phyloP scores from a whole-genome alignment of 2,888 invertebrate genomes.

The Tanytarsus gracilentus region DNA sequence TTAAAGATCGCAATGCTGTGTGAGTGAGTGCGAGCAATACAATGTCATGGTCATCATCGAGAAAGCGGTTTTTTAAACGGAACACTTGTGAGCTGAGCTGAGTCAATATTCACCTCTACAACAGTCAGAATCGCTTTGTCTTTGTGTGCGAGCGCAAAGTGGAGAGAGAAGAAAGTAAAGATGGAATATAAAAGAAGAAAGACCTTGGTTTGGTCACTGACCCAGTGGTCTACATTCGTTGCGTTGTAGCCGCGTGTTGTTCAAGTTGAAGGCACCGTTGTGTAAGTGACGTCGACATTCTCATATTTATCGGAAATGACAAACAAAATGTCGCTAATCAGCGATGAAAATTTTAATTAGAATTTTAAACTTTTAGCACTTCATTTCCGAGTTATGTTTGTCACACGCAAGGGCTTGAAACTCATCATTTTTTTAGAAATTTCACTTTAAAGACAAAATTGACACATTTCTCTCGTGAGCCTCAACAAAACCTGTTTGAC shows the following conservation, averaged over 20 bases:
- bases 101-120: too few relatives aligned
- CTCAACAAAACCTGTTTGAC: conserved; percentile 8
- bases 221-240: conserved; percentile 31
- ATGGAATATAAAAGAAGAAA: conserved; percentile 1
- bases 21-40: conserved; percentile 1
- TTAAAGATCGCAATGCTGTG: neutral
- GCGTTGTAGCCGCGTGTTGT: neutral
- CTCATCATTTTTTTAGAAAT: too few relatives aligned
- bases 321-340: neutral
- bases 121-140: neutral
- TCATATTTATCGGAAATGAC: neutral
- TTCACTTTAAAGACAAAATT: conserved; percentile 22
- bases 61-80: conserved; percentile 21
- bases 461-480: conserved; percentile 6
- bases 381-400: neutral
- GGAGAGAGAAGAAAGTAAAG: conserved; percentile 15
- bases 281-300: neutral
- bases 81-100: conserved; percentile 5
- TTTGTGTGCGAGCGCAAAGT: neutral
- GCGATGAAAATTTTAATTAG: neutral
- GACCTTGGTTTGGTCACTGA: conserved; percentile 31
- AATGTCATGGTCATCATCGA: conserved; percentile 22
- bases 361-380: neutral
- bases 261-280: conserved; percentile 10
- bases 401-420: neutral